These are phyloP conservation scores for Myopa testacea DNA, from an alignment of 2,888 invertebrate species.

Conservation along the genomic window DNA sequence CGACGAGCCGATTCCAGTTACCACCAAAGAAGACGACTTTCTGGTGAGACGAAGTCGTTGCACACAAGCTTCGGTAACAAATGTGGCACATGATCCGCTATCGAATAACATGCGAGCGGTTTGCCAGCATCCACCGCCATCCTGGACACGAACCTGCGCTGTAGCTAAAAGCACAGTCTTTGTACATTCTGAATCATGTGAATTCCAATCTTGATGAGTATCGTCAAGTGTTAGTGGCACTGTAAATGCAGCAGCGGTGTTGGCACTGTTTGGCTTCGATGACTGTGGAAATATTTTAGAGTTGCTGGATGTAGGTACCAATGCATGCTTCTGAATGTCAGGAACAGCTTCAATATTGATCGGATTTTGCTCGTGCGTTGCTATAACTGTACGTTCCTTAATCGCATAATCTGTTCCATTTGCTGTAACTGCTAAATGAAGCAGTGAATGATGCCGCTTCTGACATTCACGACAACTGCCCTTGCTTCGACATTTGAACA, in stretches of 20 bases:
- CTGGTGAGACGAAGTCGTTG: slow-evolving; percentile 16
- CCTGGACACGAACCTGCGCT: not conserved
- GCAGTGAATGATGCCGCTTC: not conserved
- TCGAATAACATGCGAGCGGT: not conserved
- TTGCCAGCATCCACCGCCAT: not conserved
- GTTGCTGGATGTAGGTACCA: no score
- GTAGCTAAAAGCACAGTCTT: slow-evolving; percentile 3
- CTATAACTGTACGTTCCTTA: no score
- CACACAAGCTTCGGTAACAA: slow-evolving; percentile 10
- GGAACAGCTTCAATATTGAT: no score
- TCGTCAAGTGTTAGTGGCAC: no score
- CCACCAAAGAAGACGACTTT: not conserved
- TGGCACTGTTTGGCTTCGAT: no score
- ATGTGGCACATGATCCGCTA: not conserved
- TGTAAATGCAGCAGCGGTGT: no score
- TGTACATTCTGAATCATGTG: not conserved
- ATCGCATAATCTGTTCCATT: not conserved
- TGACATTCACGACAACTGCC: slow-evolving; percentile 2
- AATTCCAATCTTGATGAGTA: no score
- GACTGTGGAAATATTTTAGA: no score
- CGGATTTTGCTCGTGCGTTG: no score
- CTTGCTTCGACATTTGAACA: no score
- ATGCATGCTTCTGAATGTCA: no score
- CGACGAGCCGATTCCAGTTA: not conserved
- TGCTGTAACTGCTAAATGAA: no score